phyloP scores from a whole-genome alignment of 2,113 vertebrate species.

The Colaptes auratus region DNA sequence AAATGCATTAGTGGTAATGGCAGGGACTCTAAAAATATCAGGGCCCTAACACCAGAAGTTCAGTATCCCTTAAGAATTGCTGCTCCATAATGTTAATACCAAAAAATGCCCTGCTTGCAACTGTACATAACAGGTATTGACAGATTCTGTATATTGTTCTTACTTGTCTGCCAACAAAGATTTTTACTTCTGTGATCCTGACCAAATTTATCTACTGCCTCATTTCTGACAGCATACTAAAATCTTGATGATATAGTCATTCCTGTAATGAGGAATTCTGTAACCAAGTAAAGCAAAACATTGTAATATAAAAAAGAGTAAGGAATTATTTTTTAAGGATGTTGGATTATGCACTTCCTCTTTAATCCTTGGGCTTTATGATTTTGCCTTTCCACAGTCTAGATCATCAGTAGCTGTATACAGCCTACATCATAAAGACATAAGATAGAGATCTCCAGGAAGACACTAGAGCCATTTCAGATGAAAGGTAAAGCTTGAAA shows the following conservation, averaged over 20 bases:
- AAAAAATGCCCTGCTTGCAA: background rate
- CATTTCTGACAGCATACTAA: background rate
- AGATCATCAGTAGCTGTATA: background rate
- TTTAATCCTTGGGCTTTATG: background rate
- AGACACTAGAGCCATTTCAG: background rate
- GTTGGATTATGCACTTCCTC: background rate
- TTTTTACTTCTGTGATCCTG: background rate
- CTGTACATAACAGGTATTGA: background rate
- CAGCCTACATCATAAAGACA: background rate
- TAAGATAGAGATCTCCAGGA: background rate
- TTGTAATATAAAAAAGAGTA: background rate
- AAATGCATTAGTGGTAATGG: background rate
- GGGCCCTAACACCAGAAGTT: background rate
- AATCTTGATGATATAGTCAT: background rate
- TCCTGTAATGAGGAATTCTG: background rate
- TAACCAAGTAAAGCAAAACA: background rate
- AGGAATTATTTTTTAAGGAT: background rate
- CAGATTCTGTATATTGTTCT: background rate
- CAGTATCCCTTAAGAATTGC: background rate
- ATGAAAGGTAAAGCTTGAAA: background rate
- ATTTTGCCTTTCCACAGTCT: background rate
- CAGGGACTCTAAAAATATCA: background rate
- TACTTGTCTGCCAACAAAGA: background rate
- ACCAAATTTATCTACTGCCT: background rate
- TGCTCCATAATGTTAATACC: background rate